Evolutionary conservation across 30 jellyfish, hydroid and myxozoan genomes (phyloP).

Genomic region (Mastigias papua): DNA sequence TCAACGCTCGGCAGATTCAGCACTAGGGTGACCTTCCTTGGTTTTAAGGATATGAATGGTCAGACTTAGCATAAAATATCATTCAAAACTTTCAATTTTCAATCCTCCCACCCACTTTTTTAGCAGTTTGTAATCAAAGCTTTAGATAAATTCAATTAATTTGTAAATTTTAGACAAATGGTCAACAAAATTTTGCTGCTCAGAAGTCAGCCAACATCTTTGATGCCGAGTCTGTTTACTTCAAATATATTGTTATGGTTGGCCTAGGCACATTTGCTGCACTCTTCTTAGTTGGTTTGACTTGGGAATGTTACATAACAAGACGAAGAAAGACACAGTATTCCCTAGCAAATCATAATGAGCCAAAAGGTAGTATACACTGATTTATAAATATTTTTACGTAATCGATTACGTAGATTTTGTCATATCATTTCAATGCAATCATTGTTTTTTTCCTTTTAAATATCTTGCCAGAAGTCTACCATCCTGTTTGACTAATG

Average conservation of each 20-base stretch:
- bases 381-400: too few species aligned
- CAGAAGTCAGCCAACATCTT: slow-evolving; percentile 80
- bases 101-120: too few species aligned
- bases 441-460: too few species aligned
- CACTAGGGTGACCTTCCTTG: too few species aligned
- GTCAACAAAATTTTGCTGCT: slow-evolving; percentile 62
- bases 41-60: too few species aligned
- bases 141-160: not conserved
- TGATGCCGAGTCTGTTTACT: slow-evolving; percentile 81
- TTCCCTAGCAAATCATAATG: slow-evolving; percentile 18
- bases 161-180: slow-evolving; percentile 48
- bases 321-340: slow-evolving; percentile 35
- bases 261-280: slow-evolving; percentile 75
- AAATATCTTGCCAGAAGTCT: too few species aligned
- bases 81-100: too few species aligned
- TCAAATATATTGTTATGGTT: slow-evolving; percentile 61
- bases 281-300: slow-evolving; percentile 78
- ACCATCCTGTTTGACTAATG: too few species aligned
- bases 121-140: not conserved
- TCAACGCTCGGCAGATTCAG: too few species aligned
- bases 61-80: too few species aligned
- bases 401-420: too few species aligned
- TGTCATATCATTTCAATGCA: too few species aligned
- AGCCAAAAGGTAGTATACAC: slow-evolving; percentile 62
- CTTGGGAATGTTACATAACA: slow-evolving; percentile 82